Base-by-base conservation (phyloP, 2,888 invertebrate species). In the Philhelius pedissequus region DNA sequence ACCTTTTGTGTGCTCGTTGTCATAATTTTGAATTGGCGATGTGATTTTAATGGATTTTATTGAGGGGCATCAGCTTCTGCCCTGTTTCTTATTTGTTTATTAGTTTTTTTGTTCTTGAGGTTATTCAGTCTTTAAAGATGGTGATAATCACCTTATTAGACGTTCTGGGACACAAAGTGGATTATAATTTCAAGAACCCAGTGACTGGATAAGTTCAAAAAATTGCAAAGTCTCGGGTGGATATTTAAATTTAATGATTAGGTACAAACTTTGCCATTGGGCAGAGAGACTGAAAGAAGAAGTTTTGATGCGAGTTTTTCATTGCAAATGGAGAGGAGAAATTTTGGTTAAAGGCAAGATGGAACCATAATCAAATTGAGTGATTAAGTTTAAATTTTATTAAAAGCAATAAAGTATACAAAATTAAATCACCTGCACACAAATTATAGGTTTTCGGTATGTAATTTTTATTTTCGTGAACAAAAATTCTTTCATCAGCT, bases 1-100 rank as follows among this genome's bases (percentile, higher is more conserved):
- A 60, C 68, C 68, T 71, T 73, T 76, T 50, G 48, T 50, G 45
- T 45, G 64, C 48, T 64, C 15, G 32, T 32, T 48, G 56, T 74
- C 54, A 75, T 79, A 70, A 84, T 64, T n/a, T 75, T 70, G 66
- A 32, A 43, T 45, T 40, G 40, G 62, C 74, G 48, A 78, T 82
- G 68, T 68, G 64, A 64, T 73, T 73, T 69, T 69, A 70, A 83
- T 83, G 78, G 74, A 38, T 48, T 25, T 66, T 25, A 43, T 45
- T 50, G 7, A 35, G 30, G 22, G 27, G 15, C 40, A 13, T 4
- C 50, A 27, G n/a, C 73, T 73, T 68, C 82, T 78, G 77, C 54
- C 30, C n/a, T 50, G 30, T n/a, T n/a, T n/a, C n/a, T n/a, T n/a
- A n/a, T n/a, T n/a, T n/a, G n/a, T n/a, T n/a, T n/a, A n/a, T n/a